phyloP scores from a whole-genome alignment of 2,888 invertebrate genomes.

The Argyresthia goedartella region DNA sequence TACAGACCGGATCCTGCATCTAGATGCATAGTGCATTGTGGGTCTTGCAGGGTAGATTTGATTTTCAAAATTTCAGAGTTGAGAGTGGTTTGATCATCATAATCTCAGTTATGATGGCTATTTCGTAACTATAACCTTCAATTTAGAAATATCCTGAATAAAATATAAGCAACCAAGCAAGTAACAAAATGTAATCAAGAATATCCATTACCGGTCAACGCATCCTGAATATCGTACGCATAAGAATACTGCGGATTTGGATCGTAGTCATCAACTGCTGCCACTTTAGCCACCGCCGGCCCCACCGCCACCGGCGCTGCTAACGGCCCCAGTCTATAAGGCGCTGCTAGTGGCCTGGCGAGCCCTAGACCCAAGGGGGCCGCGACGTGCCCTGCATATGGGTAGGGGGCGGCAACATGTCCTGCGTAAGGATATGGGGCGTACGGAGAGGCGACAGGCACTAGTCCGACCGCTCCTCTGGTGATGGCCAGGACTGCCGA shows the following conservation, averaged over 20 bases:
- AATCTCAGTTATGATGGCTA: too few species aligned
- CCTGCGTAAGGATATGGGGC: not conserved
- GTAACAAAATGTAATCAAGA: not conserved
- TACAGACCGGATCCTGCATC: too few species aligned
- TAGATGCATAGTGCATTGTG: too few species aligned
- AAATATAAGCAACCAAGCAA: not conserved
- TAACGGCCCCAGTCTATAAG: conserved; percentile 23
- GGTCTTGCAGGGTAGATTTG: too few species aligned
- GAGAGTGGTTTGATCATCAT: too few species aligned
- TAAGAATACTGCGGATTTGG: conserved; percentile 77
- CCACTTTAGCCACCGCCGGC: conserved; percentile 30
- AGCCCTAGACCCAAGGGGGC: conserved; percentile 15
- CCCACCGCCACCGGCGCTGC: conserved; percentile 25
- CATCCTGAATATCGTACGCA: conserved; percentile 78
- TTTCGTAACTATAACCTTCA: not conserved
- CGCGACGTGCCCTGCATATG: conserved; percentile 33
- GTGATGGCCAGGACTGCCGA: conserved; percentile 14
- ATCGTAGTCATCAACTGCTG: conserved; percentile 68
- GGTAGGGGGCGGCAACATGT: conserved; percentile 11
- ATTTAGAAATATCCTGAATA: not conserved
- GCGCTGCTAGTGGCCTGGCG: conserved; percentile 14
- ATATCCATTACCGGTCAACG: conserved; percentile 72
- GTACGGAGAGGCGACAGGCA: conserved; percentile 8
- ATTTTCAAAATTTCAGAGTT: too few species aligned
- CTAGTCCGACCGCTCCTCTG: not conserved